These are phyloP conservation scores for Phrynosoma blainvillii DNA, from an alignment of 2,113 vertebrate species.

Conservation along the genomic window DNA sequence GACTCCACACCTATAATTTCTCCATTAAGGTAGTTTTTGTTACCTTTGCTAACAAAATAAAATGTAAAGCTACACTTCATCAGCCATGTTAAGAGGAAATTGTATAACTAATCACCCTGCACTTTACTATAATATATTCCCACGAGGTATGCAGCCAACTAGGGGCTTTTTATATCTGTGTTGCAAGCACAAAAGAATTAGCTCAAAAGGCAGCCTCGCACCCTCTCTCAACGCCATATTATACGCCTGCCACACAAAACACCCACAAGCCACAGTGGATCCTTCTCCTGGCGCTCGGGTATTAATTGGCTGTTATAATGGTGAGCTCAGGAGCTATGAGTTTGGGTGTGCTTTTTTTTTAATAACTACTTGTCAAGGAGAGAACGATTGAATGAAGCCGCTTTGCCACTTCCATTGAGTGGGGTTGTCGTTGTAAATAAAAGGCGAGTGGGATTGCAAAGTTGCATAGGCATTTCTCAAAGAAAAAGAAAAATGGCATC, in stretches of 20 bases:
- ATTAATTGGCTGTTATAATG: conserved; percentile 65
- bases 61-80: conserved; percentile 65
- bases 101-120: conserved; percentile 46
- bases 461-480: conserved; percentile 67
- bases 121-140: conserved; percentile 55
- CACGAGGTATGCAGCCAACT: conserved; percentile 56
- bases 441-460: conserved; percentile 62
- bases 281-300: conserved; percentile 59
- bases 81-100: conserved; percentile 60
- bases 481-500: conserved; percentile 74
- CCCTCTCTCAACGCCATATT: conserved; percentile 65
- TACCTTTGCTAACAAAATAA: conserved; percentile 67
- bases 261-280: conserved; percentile 68
- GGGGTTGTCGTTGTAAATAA: conserved; percentile 56
- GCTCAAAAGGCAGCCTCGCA: conserved; percentile 58
- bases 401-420: conserved; percentile 40
- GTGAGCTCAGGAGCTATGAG: conserved; percentile 55
- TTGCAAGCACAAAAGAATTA: conserved; percentile 61
- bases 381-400: conserved; percentile 56
- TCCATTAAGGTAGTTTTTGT: conserved; percentile 63
- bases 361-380: conserved; percentile 61
- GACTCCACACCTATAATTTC: conserved; percentile 44
- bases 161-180: conserved; percentile 43
- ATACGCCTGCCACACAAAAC: conserved; percentile 2
- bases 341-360: conserved; percentile 32